Conservation (phyloP, 2,888 invertebrate genomes). For the Patella pellucida region DNA sequence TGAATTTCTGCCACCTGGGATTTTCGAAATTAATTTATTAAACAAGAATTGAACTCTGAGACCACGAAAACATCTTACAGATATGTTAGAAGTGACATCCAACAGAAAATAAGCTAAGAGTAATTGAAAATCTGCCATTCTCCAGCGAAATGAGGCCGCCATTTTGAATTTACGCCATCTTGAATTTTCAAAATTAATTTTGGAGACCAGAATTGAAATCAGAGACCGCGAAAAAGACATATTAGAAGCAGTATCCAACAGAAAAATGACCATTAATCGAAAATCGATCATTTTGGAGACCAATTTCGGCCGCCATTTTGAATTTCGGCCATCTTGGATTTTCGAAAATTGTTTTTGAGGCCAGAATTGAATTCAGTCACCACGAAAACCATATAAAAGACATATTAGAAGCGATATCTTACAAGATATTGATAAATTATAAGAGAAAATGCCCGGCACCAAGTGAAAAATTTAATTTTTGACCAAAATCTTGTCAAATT, state of each 20-base stretch:
- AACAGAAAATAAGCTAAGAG: background rate
- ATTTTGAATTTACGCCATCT: background rate
- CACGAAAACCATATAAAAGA: background rate
- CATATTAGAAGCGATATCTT: background rate
- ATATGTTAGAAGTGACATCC: background rate
- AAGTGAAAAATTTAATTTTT: background rate
- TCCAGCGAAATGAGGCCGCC: too few species aligned
- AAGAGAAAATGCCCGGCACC: background rate
- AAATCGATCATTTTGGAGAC: too few species aligned
- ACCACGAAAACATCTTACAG: background rate
- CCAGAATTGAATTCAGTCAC: background rate
- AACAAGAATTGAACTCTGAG: background rate
- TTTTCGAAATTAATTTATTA: background rate
- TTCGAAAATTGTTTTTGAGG: background rate
- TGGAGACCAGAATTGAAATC: background rate
- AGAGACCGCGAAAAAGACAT: background rate
- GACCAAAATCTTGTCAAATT: too few species aligned
- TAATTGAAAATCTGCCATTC: background rate
- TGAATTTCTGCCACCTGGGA: background rate
- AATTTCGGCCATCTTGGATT: background rate
- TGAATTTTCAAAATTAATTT: background rate
- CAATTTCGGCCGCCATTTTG: slow-evolving; percentile 1
- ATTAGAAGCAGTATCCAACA: background rate
- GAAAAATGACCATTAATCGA: background rate
- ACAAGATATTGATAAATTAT: background rate